phyloP scores from a whole-genome alignment of 2,888 invertebrate species.

The Rhingia rostrata region DNA sequence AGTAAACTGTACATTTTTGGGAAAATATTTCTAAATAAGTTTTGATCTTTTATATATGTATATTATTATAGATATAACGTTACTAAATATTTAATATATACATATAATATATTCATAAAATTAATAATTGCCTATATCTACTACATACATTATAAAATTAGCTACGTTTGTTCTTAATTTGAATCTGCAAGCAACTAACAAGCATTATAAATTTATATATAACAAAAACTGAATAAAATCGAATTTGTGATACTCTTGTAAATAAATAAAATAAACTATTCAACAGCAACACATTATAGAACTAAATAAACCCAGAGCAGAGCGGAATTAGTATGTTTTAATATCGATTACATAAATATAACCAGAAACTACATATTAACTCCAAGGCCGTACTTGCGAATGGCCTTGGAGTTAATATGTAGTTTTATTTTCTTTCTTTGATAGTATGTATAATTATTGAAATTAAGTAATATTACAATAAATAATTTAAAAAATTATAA shows the following conservation, averaged over 20 bases:
- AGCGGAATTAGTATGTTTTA: conserved; percentile 29
- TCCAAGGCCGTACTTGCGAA: conserved; percentile 45
- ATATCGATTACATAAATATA: conserved; percentile 28
- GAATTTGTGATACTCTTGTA: conserved; percentile 65
- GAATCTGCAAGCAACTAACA: conserved; percentile 22
- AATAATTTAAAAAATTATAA: conserved; percentile 37
- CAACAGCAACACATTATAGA: conserved; percentile 8
- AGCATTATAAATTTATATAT: conserved; percentile 16
- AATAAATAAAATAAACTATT: conserved; percentile 42
- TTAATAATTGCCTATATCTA: conserved; percentile 55
- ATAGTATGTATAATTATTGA: conserved; percentile 38
- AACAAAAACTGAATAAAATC: conserved; percentile 13
- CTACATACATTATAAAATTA: conserved; percentile 32
- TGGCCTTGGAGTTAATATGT: conserved; percentile 49
- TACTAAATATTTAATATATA: conserved; percentile 66
- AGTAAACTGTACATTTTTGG: conserved; percentile 63
- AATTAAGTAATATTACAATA: conserved; percentile 46
- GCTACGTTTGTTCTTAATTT: conserved; percentile 36
- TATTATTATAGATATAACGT: conserved; percentile 64
- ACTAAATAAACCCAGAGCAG: conserved; percentile 31
- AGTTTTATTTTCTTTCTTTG: conserved; percentile 54
- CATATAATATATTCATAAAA: conserved; percentile 61
- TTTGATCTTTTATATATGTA: conserved; percentile 67
- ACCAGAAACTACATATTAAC: conserved; percentile 43
- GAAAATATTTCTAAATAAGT: conserved; percentile 66